Percentiles rank a stretch among this genome's conserved stretches.
Evolutionary conservation across 2,113 vertebrate species (phyloP).

Genomic region (Carlito syrichta): DNA sequence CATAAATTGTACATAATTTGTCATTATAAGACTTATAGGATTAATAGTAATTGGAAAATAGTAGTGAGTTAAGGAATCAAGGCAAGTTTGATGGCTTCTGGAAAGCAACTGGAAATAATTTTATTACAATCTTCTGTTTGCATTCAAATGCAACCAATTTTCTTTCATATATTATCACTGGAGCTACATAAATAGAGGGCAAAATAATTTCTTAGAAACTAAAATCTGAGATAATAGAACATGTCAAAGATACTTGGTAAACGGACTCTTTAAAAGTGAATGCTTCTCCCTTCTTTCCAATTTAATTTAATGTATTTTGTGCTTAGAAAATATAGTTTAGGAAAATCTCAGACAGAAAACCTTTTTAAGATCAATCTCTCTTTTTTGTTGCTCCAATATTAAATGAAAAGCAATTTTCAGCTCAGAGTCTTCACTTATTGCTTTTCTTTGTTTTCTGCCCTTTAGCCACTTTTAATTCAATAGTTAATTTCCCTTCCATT

Average conservation of each 20-base stretch:
- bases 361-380: background rate
- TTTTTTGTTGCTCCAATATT: background rate
- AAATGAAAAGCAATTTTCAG: conserved; percentile 25
- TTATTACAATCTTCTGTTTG: background rate
- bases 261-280: background rate
- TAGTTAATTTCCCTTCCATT: background rate
- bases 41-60: background rate
- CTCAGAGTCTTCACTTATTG: background rate
- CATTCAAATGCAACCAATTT: background rate
- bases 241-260: background rate
- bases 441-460: conserved; percentile 36
- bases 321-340: background rate
- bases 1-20: background rate
- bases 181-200: background rate
- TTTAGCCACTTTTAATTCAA: conserved; percentile 41
- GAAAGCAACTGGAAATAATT: background rate
- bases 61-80: background rate
- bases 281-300: background rate
- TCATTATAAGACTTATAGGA: background rate
- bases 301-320: background rate
- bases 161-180: background rate
- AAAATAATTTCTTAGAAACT: background rate
- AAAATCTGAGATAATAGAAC: background rate
- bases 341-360: background rate
- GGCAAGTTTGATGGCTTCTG: background rate